phyloP scores from a whole-genome alignment of 2,888 invertebrate genomes.

The Hydroisotoma schaefferi region DNA sequence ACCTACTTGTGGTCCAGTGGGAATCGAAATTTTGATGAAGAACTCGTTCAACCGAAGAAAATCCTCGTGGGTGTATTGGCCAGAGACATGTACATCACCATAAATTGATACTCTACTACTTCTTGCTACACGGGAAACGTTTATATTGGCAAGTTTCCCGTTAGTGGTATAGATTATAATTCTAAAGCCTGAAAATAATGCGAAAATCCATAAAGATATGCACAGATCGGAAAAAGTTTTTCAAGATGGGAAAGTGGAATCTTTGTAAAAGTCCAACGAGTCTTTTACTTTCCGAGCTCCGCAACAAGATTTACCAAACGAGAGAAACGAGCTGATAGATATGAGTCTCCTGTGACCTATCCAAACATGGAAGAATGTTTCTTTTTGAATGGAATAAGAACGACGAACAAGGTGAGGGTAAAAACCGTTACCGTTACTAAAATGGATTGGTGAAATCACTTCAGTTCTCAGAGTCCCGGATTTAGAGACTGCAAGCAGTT shows the following conservation, averaged over 20 bases:
- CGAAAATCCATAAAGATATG: slow-evolving; percentile 36
- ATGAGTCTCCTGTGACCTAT: slow-evolving; percentile 43
- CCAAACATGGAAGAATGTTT: slow-evolving; percentile 23
- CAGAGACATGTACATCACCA: not conserved
- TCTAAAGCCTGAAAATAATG: slow-evolving; percentile 21
- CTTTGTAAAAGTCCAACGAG: slow-evolving; percentile 8
- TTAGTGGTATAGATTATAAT: not conserved
- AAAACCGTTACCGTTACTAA: slow-evolving; percentile 10
- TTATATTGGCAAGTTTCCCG: not conserved
- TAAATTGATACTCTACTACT: not conserved
- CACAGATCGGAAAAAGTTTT: slow-evolving; percentile 20
- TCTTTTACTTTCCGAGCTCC: slow-evolving; percentile 2
- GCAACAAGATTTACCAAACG: slow-evolving; percentile 3
- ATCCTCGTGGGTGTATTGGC: slow-evolving; percentile 4
- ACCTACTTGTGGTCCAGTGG: not conserved
- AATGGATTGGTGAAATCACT: slow-evolving; percentile 15
- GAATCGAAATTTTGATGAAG: slow-evolving; percentile 3
- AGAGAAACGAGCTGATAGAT: slow-evolving; percentile 30
- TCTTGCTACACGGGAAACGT: not conserved
- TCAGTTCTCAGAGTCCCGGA: too few species aligned
- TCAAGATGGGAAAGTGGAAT: slow-evolving; percentile 5
- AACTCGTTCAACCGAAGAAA: not conserved
- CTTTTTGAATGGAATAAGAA: slow-evolving; percentile 17
- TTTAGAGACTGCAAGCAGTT: too few species aligned
- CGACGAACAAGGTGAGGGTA: slow-evolving; percentile 27